Conservation (phyloP, 2,888 invertebrate genomes). For the Odontomyia ornata region DNA sequence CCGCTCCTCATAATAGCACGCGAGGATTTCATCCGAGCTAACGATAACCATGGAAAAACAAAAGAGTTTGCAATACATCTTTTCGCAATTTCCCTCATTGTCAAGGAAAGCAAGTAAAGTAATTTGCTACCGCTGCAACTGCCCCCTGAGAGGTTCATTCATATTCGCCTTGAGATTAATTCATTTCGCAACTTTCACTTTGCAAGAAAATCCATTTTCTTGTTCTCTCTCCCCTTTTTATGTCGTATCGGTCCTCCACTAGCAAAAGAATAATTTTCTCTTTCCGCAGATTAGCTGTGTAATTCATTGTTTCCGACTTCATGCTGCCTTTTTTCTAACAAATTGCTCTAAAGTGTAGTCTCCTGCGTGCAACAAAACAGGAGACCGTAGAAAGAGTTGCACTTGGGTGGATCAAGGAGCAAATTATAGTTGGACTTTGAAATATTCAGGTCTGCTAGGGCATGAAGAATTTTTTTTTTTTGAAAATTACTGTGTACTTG, state of each 20-base stretch:
- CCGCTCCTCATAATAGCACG: not conserved
- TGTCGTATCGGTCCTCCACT: no score
- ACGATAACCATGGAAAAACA: not conserved
- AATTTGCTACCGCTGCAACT: not conserved
- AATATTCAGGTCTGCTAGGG: not conserved
- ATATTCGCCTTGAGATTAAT: not conserved
- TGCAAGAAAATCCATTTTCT: not conserved
- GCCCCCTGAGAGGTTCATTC: not conserved
- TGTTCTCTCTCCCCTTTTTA: not conserved
- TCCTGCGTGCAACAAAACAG: not conserved
- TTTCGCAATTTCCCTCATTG: not conserved
- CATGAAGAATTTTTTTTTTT: not conserved
- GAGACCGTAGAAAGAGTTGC: not conserved
- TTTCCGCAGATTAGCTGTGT: not conserved
- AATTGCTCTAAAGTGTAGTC: not conserved
- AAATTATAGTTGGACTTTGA: not conserved
- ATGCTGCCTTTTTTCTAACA: not conserved
- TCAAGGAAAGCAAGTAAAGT: not conserved
- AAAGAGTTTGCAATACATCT: not conserved
- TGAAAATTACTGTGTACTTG: not conserved
- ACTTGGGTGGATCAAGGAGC: no score
- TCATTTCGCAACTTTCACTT: not conserved
- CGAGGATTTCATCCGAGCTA: not conserved
- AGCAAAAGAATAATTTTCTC: not conserved
- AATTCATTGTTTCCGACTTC: not conserved